These are phyloP conservation scores for Pammene fasciana DNA, from an alignment of 2,888 invertebrate species.

Conservation along the genomic window DNA sequence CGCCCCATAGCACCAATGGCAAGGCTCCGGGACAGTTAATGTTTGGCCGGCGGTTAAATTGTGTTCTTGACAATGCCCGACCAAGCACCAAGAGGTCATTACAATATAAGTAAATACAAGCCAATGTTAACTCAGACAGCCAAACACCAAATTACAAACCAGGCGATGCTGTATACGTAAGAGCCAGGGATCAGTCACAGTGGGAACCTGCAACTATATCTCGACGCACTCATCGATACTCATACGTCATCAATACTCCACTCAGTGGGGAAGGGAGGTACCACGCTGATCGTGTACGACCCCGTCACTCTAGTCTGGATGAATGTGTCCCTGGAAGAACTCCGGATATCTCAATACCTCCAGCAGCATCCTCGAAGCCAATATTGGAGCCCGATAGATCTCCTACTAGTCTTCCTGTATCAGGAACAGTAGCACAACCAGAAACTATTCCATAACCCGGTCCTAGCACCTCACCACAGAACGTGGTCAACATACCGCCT, in stretches of 20 bases:
- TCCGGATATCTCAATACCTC: background rate
- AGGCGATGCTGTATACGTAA: background rate
- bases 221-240: too few species aligned
- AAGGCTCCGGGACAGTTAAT: background rate
- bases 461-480: too few species aligned
- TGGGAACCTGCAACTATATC: slow-evolving; percentile 3
- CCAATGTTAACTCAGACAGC: background rate
- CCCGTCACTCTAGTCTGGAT: background rate
- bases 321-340: background rate
- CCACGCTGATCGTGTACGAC: background rate
- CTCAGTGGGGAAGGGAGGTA: background rate
- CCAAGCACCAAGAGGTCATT: background rate
- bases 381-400: background rate
- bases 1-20: background rate
- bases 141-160: background rate
- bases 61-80: too few species aligned
- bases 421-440: too few species aligned
- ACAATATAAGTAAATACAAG: slow-evolving; percentile 4
- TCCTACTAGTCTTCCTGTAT: too few species aligned
- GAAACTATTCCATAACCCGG: too few species aligned
- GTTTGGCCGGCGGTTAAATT: background rate
- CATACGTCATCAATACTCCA: too few species aligned
- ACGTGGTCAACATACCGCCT: too few species aligned
- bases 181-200: background rate
- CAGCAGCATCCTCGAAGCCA: background rate